Evolutionary conservation across 2,888 invertebrate genomes (phyloP).

Genomic region (Limulus polyphemus): DNA sequence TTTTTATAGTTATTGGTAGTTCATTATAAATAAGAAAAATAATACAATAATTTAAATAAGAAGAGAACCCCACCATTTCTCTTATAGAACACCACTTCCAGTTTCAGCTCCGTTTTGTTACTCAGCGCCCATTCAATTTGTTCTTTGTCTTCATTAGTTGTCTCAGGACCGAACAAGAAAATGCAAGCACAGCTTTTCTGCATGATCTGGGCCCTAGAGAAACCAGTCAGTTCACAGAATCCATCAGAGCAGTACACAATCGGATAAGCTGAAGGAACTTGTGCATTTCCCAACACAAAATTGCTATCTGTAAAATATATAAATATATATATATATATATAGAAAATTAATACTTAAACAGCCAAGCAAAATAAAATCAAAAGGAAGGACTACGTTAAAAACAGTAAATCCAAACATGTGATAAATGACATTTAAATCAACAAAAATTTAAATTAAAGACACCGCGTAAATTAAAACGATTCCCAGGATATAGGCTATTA

Average conservation of each 20-base stretch:
- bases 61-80: conserved; percentile 56
- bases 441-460: no score
- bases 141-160: conserved; percentile 69
- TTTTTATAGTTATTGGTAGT: no score
- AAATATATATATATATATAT: no score
- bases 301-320: conserved; percentile 71
- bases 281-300: conserved; percentile 90
- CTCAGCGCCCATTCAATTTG: conserved; percentile 82
- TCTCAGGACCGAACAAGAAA: conserved; percentile 83
- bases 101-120: conserved; percentile 78
- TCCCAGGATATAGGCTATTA: no score
- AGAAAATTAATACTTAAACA: no score
- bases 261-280: conserved; percentile 70
- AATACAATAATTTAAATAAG: no score
- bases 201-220: conserved; percentile 88
- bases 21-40: no score
- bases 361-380: no score
- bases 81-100: conserved; percentile 88
- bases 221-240: conserved; percentile 89
- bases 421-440: no score
- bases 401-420: no score
- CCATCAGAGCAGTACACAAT: conserved; percentile 95
- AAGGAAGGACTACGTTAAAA: no score
- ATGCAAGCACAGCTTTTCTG: conserved; percentile 91
- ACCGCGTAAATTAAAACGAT: no score